Evolutionary conservation across 2,113 vertebrate species (phyloP).

Genomic region (Oophaga pumilio): DNA sequence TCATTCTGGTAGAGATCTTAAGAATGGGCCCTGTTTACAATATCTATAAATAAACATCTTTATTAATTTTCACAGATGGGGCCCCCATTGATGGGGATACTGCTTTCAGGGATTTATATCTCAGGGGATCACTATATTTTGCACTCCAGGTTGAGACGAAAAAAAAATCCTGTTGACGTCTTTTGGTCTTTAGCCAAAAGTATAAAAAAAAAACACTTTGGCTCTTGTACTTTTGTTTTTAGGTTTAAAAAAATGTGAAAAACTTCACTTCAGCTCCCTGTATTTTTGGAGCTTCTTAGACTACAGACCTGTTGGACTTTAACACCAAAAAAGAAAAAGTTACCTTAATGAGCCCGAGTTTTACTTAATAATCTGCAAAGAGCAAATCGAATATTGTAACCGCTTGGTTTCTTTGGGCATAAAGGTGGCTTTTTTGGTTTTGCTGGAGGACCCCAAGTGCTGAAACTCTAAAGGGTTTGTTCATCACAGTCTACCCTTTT

Average conservation of each 20-base stretch:
- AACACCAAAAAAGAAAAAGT: background rate
- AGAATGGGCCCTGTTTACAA: background rate
- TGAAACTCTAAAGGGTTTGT: background rate
- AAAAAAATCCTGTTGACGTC: background rate
- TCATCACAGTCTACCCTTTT: background rate
- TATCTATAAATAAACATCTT: conserved; percentile 2
- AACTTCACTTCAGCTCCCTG: background rate
- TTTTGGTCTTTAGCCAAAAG: background rate
- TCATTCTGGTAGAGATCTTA: background rate
- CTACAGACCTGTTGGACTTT: background rate
- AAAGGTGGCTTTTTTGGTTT: no score
- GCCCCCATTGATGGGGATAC: background rate
- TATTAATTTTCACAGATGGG: conserved; percentile 16
- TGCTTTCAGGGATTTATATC: background rate
- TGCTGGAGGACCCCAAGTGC: background rate
- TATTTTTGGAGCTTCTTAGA: background rate
- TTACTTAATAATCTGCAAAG: background rate
- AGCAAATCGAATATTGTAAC: background rate
- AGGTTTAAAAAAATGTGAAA: no score
- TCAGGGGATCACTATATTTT: background rate
- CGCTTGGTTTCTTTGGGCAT: no score
- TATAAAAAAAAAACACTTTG: no score
- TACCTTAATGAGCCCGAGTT: background rate
- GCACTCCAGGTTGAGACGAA: background rate
- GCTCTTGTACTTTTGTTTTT: no score